A percentile compares a stretch with the other conserved stretches of the same genome.
Evolutionary conservation across 1,140 invertebrate species (phyloP).

Genomic region (Campoletis sonorensis): DNA sequence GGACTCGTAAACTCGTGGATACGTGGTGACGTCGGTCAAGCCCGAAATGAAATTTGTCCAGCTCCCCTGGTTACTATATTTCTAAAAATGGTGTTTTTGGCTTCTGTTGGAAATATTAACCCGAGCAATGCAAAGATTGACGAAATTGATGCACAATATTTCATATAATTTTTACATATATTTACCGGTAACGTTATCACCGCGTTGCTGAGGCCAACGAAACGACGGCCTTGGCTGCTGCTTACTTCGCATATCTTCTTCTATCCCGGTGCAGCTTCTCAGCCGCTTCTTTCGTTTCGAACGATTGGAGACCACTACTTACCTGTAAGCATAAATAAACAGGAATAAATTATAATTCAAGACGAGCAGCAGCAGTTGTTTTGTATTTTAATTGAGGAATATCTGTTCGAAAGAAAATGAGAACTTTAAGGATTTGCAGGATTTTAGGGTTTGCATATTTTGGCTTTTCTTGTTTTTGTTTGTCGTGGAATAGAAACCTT

Average conservation of each 20-base stretch:
- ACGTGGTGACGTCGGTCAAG: background rate
- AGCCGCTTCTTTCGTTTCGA: conserved; percentile 69
- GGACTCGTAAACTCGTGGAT: background rate
- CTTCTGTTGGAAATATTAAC: background rate
- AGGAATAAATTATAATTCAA: conserved; percentile 41
- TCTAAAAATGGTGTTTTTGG: background rate
- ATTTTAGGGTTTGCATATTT: background rate
- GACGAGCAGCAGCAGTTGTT: background rate
- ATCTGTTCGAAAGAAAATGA: too few relatives aligned
- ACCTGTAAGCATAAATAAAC: conserved; percentile 68
- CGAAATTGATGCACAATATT: background rate
- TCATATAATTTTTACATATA: conserved; percentile 50
- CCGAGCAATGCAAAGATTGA: background rate
- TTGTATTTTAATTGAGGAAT: background rate
- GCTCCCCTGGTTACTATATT: background rate
- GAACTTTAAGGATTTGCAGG: too few relatives aligned
- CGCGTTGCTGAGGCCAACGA: conserved; percentile 76
- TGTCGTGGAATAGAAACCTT: too few relatives aligned
- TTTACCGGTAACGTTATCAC: conserved; percentile 77
- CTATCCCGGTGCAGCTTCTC: conserved; percentile 70
- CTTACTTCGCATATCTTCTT: conserved; percentile 77
- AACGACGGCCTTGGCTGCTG: conserved; percentile 77
- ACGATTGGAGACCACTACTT: conserved; percentile 76
- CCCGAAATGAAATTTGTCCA: conserved; percentile 16
- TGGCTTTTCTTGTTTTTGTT: too few relatives aligned